Evolutionary conservation across 2,797 vertebrate species (phyloP), one percentile per base, ranked within the genome.

Genomic region (Apodemus agrarius): DNA sequence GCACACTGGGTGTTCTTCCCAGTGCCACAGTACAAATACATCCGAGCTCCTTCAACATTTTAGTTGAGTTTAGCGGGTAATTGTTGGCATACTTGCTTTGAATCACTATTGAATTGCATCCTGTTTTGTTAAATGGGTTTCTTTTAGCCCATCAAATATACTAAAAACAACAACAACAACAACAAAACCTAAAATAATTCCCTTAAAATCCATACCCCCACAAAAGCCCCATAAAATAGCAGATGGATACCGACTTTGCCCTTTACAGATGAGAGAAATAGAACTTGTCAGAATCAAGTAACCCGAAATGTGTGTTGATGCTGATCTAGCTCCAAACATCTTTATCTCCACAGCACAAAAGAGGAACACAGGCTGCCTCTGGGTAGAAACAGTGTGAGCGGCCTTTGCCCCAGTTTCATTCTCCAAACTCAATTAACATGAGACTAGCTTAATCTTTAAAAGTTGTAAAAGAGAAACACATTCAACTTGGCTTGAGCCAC

Each of bases 141-240:
- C 74, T 96, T 94, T 29, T 67, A 93, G 29, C 29, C 52, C n/a
- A 90, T 95, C 22, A 90, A 79, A 87, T 80, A 90, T 6, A 87
- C n/a, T 78, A 96, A 86, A 95, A 59, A 49, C 6, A 49, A 49
- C 4, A 46, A 46, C 4, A 46, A 46, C 4, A 46, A 46, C 4
- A 46, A 46, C 4, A 49, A 49, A 49, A 49, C 6, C 46, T 49
- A 49, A 49, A 37, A 74, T 9, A 34, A 74, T 95, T 22, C 12
- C 17, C 26, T 75, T 72, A 75, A 65, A 93, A 43, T 61, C 83
- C 34, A 26, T 54, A 7, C 29, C 82, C 69, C 16, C 1, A 34
- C 40, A 74, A 78, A 34, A 65, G 21, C 8, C 72, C 13, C 9
- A 81, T 49, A 67, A 95, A 93, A 59, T 24, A 63, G 14, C 26